phyloP scores from a whole-genome alignment of 2,797 vertebrate genomes.

The Monodelphis domestica region DNA sequence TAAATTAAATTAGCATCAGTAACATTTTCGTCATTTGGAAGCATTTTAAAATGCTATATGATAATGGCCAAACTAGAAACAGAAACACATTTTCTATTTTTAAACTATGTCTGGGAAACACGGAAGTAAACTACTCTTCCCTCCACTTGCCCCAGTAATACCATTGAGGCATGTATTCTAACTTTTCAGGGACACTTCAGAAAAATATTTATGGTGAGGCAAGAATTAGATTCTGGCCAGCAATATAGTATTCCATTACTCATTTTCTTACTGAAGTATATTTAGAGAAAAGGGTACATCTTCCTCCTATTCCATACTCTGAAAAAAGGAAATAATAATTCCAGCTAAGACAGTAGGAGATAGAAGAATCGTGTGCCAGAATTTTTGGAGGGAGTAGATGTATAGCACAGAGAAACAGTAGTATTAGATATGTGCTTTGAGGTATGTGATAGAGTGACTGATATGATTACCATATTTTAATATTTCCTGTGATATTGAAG shows the following conservation, averaged over 20 bases:
- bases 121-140: neutral
- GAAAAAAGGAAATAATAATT: conserved; percentile 25
- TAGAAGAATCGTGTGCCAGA: neutral
- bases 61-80: neutral
- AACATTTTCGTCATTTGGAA: neutral
- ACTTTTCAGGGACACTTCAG: neutral
- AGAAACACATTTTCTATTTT: neutral
- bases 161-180: neutral
- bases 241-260: neutral
- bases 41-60: neutral
- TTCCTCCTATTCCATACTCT: neutral
- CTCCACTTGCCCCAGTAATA: neutral
- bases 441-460: neutral
- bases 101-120: neutral
- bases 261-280: neutral
- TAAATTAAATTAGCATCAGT: neutral
- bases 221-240: conserved; percentile 16
- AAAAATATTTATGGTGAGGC: neutral
- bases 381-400: conserved; percentile 14
- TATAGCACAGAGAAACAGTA: conserved; percentile 29
- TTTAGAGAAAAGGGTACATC: neutral
- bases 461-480: neutral
- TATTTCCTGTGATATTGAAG: conserved; percentile 16
- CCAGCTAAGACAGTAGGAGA: conserved; percentile 1
- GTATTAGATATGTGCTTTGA: neutral